Evolutionary conservation across 2,113 vertebrate genomes (phyloP), one percentile per base, ranked within the genome.

Genomic region (Pandion haliaetus): DNA sequence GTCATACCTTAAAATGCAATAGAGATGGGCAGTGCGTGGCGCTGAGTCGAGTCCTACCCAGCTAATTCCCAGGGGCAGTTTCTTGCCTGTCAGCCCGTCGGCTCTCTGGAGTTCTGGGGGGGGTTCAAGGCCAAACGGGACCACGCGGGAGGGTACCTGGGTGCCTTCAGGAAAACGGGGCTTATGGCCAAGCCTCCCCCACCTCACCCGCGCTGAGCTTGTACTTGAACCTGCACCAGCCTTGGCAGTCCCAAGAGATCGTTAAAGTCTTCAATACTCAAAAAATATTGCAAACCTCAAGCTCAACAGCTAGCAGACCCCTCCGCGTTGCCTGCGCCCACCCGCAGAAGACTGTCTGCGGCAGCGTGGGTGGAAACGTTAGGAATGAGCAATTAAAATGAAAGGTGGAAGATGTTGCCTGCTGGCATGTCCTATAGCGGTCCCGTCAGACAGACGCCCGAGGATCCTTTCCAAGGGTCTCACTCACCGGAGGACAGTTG

Each of bases 1-100:
- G 38, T 10, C 2, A 0, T 1, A 14, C n/a, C 59, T 26, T 6
- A 3, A 29, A 59, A 10, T 1, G 14, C 3, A 23, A 1, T 4
- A 31, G 38, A 29, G 32, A 50, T 6, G 18, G 44, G 47, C 45
- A 40, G 36, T 2, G 12, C 32, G 4, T 10, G 5, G 42, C 25
- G 6, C 8, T 5, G 49, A 17, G n/a, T 9, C 6, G 19, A 25
- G 40, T 25, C 59, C 65, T 49, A 4, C 44, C 36, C 40, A 11
- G 36, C 16, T 5, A 5, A 10, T 10, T 10, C n/a, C 10, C 16
- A 21, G 1, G 9, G 0, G 31, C 25, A 0, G 12, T 3, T 9
- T 4, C 3, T 4, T 38, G 58, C n/a, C 38, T 16, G 8, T 8
- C 79, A 20, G 47, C 14, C 44, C 28, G 3, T 8, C 3, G 4